A percentile compares a stretch with the other conserved stretches of the same genome.
phyloP scores from a whole-genome alignment of 2,888 invertebrate genomes.

The Chrysodeixis includens region DNA sequence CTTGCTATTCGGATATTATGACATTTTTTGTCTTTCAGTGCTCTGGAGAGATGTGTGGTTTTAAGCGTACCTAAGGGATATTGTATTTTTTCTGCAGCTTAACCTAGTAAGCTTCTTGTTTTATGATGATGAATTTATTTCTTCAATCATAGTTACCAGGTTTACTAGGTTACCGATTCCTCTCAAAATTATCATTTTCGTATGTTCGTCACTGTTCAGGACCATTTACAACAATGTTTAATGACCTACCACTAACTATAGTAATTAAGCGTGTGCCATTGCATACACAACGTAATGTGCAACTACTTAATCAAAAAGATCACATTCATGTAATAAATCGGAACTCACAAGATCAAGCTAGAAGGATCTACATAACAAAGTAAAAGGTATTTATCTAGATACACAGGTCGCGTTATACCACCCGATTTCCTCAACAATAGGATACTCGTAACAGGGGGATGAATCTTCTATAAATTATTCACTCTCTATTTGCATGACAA shows the following conservation, averaged over 20 bases:
- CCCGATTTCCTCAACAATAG: constrained; percentile 75
- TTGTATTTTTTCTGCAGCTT: too few species aligned
- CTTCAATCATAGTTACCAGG: too few species aligned
- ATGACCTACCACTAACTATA: too few species aligned
- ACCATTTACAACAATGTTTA: too few species aligned
- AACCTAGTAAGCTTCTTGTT: too few species aligned
- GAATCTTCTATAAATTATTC: constrained; percentile 86
- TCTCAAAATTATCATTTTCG: too few species aligned
- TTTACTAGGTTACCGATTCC: too few species aligned
- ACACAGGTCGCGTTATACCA: constrained; percentile 61
- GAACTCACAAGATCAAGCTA: constrained; percentile 43
- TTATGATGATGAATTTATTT: too few species aligned
- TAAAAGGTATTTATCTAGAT: constrained; percentile 55
- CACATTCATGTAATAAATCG: background rate
- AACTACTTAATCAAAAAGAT: background rate
- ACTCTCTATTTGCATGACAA: constrained; percentile 87
- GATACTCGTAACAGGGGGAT: constrained; percentile 76
- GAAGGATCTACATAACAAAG: constrained; percentile 46
- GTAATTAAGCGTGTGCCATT: too few species aligned
- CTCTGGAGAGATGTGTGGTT: background rate
- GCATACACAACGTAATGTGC: background rate
- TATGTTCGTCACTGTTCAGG: too few species aligned
- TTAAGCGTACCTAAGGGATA: too few species aligned
- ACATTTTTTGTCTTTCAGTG: constrained; percentile 13
- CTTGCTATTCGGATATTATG: constrained; percentile 21